A percentile compares a stretch with the other conserved stretches of the same genome.
phyloP scores from a whole-genome alignment of 2,797 vertebrate species.

The Cyprinodon diabolis region DNA sequence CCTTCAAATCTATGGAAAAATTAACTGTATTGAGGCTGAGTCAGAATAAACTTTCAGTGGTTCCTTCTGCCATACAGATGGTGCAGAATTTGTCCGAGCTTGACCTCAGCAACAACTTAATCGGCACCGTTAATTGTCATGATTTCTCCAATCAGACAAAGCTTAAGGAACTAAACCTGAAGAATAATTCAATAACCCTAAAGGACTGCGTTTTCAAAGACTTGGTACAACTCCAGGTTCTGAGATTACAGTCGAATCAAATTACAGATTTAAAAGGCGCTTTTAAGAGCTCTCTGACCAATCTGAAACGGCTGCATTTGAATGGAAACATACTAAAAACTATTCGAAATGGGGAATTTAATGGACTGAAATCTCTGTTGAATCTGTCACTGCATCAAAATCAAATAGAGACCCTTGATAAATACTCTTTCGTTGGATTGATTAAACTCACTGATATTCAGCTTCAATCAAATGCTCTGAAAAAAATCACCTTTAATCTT shows the following conservation, averaged over 20 bases:
- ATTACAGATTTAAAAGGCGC: conserved; percentile 43
- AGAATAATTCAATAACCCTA: conserved; percentile 60
- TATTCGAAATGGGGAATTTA: conserved; percentile 36
- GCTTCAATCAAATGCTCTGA: conserved; percentile 52
- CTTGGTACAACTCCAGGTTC: conserved; percentile 47
- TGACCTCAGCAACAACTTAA: conserved; percentile 70
- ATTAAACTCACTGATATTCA: conserved; percentile 42
- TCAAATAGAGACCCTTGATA: conserved; percentile 37
- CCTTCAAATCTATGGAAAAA: conserved; percentile 44
- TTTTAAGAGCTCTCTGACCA: conserved; percentile 57
- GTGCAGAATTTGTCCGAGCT: conserved; percentile 60
- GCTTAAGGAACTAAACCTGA: conserved; percentile 59
- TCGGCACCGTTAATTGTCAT: conserved; percentile 41
- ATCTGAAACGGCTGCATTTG: conserved; percentile 59
- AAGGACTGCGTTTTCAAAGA: conserved; percentile 54
- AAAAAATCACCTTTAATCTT: conserved; percentile 34
- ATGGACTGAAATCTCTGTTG: conserved; percentile 47
- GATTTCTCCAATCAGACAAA: conserved; percentile 66
- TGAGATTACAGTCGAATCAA: conserved; percentile 59
- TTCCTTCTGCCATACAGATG: conserved; percentile 56
- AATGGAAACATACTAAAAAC: conserved; percentile 50
- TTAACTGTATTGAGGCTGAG: conserved; percentile 57
- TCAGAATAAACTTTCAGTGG: conserved; percentile 47
- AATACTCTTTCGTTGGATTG: conserved; percentile 53
- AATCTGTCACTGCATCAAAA: conserved; percentile 64